Percentiles rank a stretch among this genome's conserved stretches.
phyloP scores from a whole-genome alignment of 2,797 vertebrate genomes.

The Falco peregrinus region DNA sequence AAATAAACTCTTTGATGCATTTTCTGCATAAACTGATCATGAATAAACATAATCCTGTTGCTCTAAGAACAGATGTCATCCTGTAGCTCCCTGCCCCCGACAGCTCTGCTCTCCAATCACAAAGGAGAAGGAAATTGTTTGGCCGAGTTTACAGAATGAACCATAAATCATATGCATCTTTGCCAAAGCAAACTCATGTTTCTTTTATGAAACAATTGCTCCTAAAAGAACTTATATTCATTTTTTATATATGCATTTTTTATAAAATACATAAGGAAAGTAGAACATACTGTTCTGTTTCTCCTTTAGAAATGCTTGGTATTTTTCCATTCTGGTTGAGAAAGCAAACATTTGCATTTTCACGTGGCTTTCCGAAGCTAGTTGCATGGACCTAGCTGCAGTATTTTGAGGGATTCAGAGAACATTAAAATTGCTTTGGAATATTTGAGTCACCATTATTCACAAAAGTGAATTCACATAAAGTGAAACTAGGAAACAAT shows the following conservation, averaged over 20 bases:
- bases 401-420: not conserved
- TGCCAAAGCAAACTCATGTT: slow-evolving; percentile 72
- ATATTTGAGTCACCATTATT: slow-evolving; percentile 13
- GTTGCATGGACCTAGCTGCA: not conserved
- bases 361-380: slow-evolving; percentile 27
- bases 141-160: slow-evolving; percentile 70
- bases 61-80: slow-evolving; percentile 65
- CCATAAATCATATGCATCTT: slow-evolving; percentile 70
- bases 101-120: slow-evolving; percentile 54
- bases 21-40: slow-evolving; percentile 68
- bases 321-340: slow-evolving; percentile 59
- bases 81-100: slow-evolving; percentile 45
- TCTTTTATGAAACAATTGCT: slow-evolving; percentile 76
- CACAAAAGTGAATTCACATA: not conserved
- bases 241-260: slow-evolving; percentile 68
- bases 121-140: slow-evolving; percentile 62
- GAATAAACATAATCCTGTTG: slow-evolving; percentile 72
- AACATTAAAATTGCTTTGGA: not conserved
- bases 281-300: slow-evolving; percentile 61
- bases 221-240: slow-evolving; percentile 68
- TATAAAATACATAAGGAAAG: slow-evolving; percentile 58
- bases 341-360: slow-evolving; percentile 66
- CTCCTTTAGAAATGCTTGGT: slow-evolving; percentile 42
- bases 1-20: slow-evolving; percentile 69
- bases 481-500: slow-evolving; percentile 1